phyloP scores from a whole-genome alignment of 1,140 invertebrate species.

The Planococcus citri region DNA sequence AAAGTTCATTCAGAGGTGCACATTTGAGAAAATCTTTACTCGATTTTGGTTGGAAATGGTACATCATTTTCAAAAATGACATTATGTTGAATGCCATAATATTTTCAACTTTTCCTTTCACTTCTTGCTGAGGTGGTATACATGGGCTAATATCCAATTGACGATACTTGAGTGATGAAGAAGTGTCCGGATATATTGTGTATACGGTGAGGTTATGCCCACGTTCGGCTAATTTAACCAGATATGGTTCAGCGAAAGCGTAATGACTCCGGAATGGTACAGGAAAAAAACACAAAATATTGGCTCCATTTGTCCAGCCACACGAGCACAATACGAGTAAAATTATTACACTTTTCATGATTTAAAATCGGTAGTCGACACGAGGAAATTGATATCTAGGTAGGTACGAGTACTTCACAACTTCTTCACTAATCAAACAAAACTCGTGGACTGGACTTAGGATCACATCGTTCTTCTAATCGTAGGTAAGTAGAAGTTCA shows the following conservation, averaged over 20 bases:
- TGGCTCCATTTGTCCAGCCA: not conserved
- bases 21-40: not conserved
- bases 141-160: constrained; percentile 23
- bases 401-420: too few species aligned
- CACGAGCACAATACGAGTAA: too few species aligned
- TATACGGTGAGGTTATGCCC: constrained; percentile 32
- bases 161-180: constrained; percentile 37
- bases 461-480: too few species aligned
- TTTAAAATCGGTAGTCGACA: too few species aligned
- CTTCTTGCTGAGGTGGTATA: not conserved
- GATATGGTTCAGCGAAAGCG: constrained; percentile 30
- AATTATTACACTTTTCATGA: too few species aligned
- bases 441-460: too few species aligned
- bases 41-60: not conserved
- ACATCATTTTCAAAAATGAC: not conserved
- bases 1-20: constrained; percentile 10
- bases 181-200: constrained; percentile 37
- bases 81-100: not conserved
- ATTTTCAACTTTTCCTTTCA: not conserved
- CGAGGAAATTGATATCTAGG: too few species aligned
- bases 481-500: too few species aligned
- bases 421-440: too few species aligned
- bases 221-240: constrained; percentile 29
- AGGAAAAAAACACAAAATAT: constrained; percentile 31
- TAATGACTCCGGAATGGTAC: constrained; percentile 31